Conservation (phyloP, 37 sponge, comb jelly and placozoan species). For the Diacarnus erythraeanus region DNA sequence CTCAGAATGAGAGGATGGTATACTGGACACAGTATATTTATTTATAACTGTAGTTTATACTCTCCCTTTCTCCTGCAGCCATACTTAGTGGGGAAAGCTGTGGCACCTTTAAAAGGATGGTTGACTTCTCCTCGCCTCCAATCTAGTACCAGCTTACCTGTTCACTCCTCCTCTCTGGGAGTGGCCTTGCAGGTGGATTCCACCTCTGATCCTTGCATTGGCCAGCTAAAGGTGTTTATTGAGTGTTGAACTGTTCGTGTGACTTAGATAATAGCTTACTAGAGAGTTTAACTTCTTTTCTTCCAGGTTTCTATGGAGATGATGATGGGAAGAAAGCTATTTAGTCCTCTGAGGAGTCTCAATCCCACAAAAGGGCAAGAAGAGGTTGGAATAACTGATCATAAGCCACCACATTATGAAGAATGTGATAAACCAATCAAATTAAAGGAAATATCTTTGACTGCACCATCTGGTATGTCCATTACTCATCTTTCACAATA, state of each 20-base stretch:
- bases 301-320: slow-evolving; percentile 23
- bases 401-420: too few species aligned
- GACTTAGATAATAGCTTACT: neutral
- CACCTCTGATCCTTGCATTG: slow-evolving; percentile 11
- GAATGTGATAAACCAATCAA: neutral
- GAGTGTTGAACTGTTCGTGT: too few species aligned
- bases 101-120: slow-evolving; percentile 21
- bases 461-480: neutral
- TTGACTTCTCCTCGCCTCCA: slow-evolving; percentile 12
- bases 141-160: slow-evolving; percentile 3
- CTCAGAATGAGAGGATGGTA: slow-evolving; percentile 51
- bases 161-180: slow-evolving; percentile 12
- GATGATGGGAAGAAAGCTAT: slow-evolving; percentile 3
- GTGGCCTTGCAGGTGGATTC: neutral
- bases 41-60: neutral
- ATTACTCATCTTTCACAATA: neutral
- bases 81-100: slow-evolving; percentile 41
- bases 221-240: slow-evolving; percentile 16
- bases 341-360: neutral
- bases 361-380: neutral
- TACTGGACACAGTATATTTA: neutral
- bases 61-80: slow-evolving; percentile 32
- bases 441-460: neutral
- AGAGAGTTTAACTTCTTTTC: neutral
- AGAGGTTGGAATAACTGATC: too few species aligned